Evolutionary conservation across 1,140 invertebrate genomes (phyloP).

Genomic region (Ceratitis capitata): DNA sequence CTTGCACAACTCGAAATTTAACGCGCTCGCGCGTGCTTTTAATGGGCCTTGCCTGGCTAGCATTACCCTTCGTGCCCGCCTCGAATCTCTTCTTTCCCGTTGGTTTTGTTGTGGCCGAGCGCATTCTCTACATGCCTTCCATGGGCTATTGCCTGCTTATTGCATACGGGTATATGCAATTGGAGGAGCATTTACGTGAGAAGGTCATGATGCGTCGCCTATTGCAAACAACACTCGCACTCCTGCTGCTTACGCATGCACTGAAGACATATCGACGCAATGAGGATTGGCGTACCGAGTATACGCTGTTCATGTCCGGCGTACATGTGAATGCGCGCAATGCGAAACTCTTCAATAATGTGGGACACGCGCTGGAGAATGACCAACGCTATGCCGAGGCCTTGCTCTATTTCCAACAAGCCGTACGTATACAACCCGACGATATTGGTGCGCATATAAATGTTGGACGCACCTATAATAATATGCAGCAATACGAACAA

Average conservation of each 20-base stretch:
- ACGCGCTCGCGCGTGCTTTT: slow-evolving; percentile 77
- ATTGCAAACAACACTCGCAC: slow-evolving; percentile 70
- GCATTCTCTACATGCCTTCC: slow-evolving; percentile 95
- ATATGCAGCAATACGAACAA: slow-evolving; percentile 88
- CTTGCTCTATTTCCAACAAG: slow-evolving; percentile 90
- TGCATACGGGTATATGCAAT: slow-evolving; percentile 76
- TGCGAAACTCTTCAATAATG: slow-evolving; percentile 97
- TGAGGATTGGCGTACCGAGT: slow-evolving; percentile 92
- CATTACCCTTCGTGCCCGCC: slow-evolving; percentile 93
- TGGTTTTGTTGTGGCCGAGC: slow-evolving; percentile 96
- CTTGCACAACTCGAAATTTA: slow-evolving; percentile 52
- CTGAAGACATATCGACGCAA: slow-evolving; percentile 88
- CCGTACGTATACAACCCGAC: slow-evolving; percentile 92
- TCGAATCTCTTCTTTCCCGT: slow-evolving; percentile 98
- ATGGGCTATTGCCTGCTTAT: slow-evolving; percentile 97
- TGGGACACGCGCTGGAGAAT: slow-evolving; percentile 93
- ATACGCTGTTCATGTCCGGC: slow-evolving; percentile 91
- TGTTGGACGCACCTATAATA: slow-evolving; percentile 93
- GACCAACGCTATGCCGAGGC: slow-evolving; percentile 86
- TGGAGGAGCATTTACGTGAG: slow-evolving; percentile 49
- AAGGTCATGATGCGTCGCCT: slow-evolving; percentile 65
- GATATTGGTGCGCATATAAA: slow-evolving; percentile 98
- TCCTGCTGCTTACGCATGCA: slow-evolving; percentile 79
- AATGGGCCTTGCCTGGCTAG: slow-evolving; percentile 86
- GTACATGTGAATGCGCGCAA: slow-evolving; percentile 90